Percentiles rank a stretch among this genome's conserved stretches.
These are phyloP conservation scores for Antheraea yamamai DNA, from an alignment of 2,888 invertebrate species.

Conservation along the genomic window DNA sequence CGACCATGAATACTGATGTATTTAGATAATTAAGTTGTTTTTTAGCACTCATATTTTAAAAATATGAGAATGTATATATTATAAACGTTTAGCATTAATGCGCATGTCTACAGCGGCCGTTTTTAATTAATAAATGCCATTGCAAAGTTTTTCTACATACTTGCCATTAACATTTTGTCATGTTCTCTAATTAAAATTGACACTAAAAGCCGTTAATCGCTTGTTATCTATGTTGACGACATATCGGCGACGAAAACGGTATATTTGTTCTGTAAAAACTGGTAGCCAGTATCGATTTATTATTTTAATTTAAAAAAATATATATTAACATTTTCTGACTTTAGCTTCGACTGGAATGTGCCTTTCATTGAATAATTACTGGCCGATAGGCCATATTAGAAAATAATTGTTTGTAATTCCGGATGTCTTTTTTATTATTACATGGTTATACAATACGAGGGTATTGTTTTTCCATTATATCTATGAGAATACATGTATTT, in stretches of 20 bases:
- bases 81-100: neutral
- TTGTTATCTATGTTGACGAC: slow-evolving; percentile 37
- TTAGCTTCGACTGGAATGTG: neutral
- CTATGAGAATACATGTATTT: too few species aligned
- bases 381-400: too few species aligned
- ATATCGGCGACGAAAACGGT: slow-evolving; percentile 31
- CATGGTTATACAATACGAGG: too few species aligned
- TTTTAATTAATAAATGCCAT: neutral
- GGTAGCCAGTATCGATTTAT: neutral
- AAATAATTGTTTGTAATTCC: too few species aligned
- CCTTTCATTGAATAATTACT: neutral
- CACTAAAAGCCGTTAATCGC: slow-evolving; percentile 45
- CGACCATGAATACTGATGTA: neutral
- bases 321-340: too few species aligned
- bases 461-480: too few species aligned
- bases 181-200: slow-evolving; percentile 46
- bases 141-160: slow-evolving; percentile 24
- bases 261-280: slow-evolving; percentile 1
- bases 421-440: too few species aligned
- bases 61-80: neutral
- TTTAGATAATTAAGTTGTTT: neutral
- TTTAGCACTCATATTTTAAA: neutral
- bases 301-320: slow-evolving; percentile 23
- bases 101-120: neutral
- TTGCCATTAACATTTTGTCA: slow-evolving; percentile 33